Evolutionary conservation across 1,140 invertebrate species (phyloP).

Genomic region (Microvelia longipes): DNA sequence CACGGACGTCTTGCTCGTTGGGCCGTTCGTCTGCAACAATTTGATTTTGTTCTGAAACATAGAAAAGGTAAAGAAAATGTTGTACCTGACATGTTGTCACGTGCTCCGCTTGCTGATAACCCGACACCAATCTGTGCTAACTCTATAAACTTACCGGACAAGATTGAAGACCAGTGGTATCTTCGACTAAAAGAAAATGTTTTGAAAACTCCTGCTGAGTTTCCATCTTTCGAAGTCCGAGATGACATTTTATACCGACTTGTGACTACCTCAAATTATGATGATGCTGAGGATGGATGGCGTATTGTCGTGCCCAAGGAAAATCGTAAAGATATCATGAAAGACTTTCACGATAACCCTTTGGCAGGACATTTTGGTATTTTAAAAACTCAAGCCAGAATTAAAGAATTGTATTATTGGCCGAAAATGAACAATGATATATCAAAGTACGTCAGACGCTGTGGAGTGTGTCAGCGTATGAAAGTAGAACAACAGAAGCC

Average conservation of each 20-base stretch:
- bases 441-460: conserved; percentile 16
- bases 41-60: conserved; percentile 19
- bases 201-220: background rate
- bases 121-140: too few relatives aligned
- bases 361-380: conserved; percentile 21
- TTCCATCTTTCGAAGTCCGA: too few relatives aligned
- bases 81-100: conserved; percentile 10
- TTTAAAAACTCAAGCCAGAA: conserved; percentile 21
- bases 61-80: conserved; percentile 16
- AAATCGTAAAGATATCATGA: conserved; percentile 12
- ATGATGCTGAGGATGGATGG: conserved; percentile 19
- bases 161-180: too few relatives aligned
- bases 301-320: conserved; percentile 22
- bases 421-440: too few relatives aligned
- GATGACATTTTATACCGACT: too few relatives aligned
- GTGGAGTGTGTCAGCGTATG: conserved; percentile 21
- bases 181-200: background rate
- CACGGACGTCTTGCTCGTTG: conserved; percentile 29
- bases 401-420: conserved; percentile 22
- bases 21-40: conserved; percentile 25
- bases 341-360: conserved; percentile 20
- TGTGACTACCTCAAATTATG: too few relatives aligned
- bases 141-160: too few relatives aligned
- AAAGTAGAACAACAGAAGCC: conserved; percentile 25
- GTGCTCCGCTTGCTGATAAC: too few relatives aligned